Base-by-base conservation (phyloP, 2,113 vertebrate species). In the Casuarius casuarius region DNA sequence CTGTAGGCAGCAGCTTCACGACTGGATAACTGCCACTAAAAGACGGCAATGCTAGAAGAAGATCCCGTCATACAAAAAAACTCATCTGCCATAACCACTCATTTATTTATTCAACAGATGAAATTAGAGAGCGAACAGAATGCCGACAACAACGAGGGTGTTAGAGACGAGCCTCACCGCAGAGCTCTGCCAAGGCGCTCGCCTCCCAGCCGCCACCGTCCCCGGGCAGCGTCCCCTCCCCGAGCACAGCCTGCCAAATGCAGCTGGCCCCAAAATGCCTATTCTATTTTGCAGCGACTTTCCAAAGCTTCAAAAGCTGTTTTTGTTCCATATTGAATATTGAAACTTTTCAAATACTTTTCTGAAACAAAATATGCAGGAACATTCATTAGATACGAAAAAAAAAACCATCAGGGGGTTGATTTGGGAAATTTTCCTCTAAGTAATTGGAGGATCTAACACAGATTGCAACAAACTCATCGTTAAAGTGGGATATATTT, bases 61-160 rank as follows among this genome's bases (percentile, higher is more conserved):
- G 62, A 94, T 67, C 35, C 28, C 75, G 56, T 89, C 33, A 13
- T 52, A 79, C 65, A 95, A 89, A 91, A 73, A 76, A 56, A 66
- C 48, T 92, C 92, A 91, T 95, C 89, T 91, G 84, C 78, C 63
- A 80, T 73, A 84, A 91, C 82, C 78, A 81, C 46, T 90, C 91
- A 85, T 94, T 91, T 96, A 95, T 97, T 92, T 95, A 85, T 95
- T 95, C 96, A 94, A 92, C 94, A 90, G 82, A 92, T 84, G 65
- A 84, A 96, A 96, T 94, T 74, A 91, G 74, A 40, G 71, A 83
- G 78, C 77, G 89, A 95, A 81, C 84, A 92, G 96, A 95, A 83
- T 82, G 87, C 1, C 25, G 81, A 88, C 67, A 74, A 94, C 91
- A 77, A 88, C 0, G 51, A 85, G 80, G 59, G 67, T 87, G 78